phyloP scores from a whole-genome alignment of 2,888 invertebrate genomes.

The Limnephilus lunatus region DNA sequence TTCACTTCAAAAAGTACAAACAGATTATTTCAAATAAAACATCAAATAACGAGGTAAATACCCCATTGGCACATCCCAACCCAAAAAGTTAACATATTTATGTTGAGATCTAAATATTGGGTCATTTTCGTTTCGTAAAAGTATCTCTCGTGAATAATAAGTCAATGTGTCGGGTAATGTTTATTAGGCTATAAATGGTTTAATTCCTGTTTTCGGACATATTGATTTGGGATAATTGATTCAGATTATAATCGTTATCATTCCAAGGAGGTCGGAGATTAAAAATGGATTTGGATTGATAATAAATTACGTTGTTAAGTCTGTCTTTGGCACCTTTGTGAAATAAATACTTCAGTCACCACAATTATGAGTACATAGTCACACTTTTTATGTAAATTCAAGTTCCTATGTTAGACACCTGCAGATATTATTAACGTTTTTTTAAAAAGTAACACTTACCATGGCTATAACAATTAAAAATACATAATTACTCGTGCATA shows the following conservation, averaged over 20 bases:
- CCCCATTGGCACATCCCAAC: no score
- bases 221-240: conserved; percentile 26
- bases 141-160: neutral
- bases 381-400: neutral
- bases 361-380: neutral
- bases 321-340: neutral
- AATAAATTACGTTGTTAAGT: neutral
- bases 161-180: neutral
- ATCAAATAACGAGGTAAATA: no score
- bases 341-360: neutral
- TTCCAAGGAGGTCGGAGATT: neutral
- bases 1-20: no score
- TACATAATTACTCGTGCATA: neutral
- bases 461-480: neutral
- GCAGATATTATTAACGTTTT: neutral
- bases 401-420: neutral
- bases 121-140: neutral
- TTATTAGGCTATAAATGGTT: conserved; percentile 21
- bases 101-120: no score
- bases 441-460: neutral
- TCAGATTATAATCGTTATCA: conserved; percentile 20
- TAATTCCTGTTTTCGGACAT: conserved; percentile 19
- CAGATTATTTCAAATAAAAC: no score
- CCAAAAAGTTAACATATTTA: no score
- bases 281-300: conserved; percentile 1